Base-by-base conservation (phyloP, 2,113 vertebrate genomes). In the Garra rufa region DNA sequence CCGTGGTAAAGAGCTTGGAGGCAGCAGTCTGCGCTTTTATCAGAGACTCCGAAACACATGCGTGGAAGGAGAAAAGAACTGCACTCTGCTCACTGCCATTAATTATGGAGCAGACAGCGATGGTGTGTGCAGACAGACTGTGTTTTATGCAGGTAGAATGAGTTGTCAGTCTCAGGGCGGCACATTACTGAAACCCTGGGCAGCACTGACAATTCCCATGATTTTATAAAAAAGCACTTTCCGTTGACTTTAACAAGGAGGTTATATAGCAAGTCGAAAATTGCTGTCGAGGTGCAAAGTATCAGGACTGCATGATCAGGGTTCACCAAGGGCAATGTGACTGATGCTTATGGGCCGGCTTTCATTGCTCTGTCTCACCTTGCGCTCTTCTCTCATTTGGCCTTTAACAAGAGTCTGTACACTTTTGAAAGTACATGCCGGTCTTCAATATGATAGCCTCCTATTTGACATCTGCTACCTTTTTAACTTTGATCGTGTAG, bases 61-160 rank as follows among this genome's bases (percentile, higher is more conserved):
- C 85, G 9, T 70, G 77, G 10, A 65, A 86, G 73, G 55, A 52
- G 71, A 61, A 81, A 74, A 48, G 46, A 69, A 74, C 74, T 55
- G 57, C 30, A 38, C 67, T 83, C 69, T 55, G 44, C 80, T 85
- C 81, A 7, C 70, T 67, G 76, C 76, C 61, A 83, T 87, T 85
- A 87, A 89, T 89, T 85, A 89, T 85, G 59, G 61, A 88, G 83
- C 61, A 87, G 85, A 46, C 80, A 61, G 83, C 46, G 44, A 59
- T 83, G 81, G 73, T 8, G 59, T 55, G 67, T 15, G 15, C 10
- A 74, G 69, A 63, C 75, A 84, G 21, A 77, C n/a, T 78, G 78
- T 59, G 61, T 59, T 70, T 83, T 75, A 73, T 83, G 80, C 70
- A 76, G 43, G 59, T 43, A 77, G 81, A 86, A 76, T 76, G 67